Percentiles rank a stretch among this genome's conserved stretches.
Conservation (phyloP, 2,888 invertebrate species). For the Dolichomitus sp. region DNA sequence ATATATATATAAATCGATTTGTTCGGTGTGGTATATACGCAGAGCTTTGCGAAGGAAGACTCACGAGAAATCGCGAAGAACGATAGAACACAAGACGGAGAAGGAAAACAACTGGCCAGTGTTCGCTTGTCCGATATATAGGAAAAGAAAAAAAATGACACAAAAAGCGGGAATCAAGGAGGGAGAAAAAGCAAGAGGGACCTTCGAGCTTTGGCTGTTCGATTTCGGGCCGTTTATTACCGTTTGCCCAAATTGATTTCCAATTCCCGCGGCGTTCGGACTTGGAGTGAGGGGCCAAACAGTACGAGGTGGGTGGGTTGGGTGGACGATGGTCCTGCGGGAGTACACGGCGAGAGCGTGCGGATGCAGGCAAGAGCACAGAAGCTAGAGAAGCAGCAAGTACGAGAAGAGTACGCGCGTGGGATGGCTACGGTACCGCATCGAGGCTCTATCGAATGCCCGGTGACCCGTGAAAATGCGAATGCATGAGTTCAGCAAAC, state of each 20-base stretch:
- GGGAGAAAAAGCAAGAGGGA: conserved; percentile 23
- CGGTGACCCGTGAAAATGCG: conserved; percentile 83
- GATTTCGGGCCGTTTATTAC: conserved; percentile 75
- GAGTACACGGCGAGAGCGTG: conserved; percentile 43
- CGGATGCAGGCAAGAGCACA: conserved; percentile 35
- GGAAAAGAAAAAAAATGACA: conserved; percentile 7
- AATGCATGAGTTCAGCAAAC: conserved; percentile 82
- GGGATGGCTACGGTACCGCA: conserved; percentile 57
- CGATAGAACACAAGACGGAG: conserved; percentile 11
- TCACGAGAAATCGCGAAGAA: conserved; percentile 12
- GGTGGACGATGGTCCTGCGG: conserved; percentile 53
- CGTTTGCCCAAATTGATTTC: conserved; percentile 78
- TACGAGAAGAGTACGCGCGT: conserved; percentile 58
- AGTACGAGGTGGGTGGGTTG: background rate
- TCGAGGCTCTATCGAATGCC: conserved; percentile 75
- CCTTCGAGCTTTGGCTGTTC: conserved; percentile 49
- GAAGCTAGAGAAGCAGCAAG: conserved; percentile 40
- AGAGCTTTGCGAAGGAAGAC: background rate
- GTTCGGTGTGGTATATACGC: background rate
- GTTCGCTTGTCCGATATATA: conserved; percentile 7
- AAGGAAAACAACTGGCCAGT: conserved; percentile 11
- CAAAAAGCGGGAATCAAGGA: conserved; percentile 12
- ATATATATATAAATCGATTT: background rate
- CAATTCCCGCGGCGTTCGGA: conserved; percentile 71
- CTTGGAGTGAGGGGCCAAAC: conserved; percentile 22